phyloP scores from a whole-genome alignment of 2,113 vertebrate genomes.

The Casuarius casuarius region DNA sequence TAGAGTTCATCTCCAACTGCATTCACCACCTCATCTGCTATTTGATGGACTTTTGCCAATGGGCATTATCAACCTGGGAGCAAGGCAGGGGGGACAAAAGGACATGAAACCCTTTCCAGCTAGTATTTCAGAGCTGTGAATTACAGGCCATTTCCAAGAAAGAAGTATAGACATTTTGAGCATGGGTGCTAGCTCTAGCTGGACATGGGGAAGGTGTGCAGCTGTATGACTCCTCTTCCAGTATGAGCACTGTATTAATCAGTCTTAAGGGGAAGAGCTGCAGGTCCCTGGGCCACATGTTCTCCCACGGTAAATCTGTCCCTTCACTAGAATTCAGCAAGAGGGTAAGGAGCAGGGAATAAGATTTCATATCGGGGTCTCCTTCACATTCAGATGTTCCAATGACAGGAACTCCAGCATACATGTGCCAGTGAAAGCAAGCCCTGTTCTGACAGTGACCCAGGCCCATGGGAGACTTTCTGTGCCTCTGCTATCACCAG shows the following conservation, averaged over 20 bases:
- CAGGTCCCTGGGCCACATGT: neutral
- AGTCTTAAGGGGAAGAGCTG: neutral
- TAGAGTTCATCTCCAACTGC: constrained; percentile 32
- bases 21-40: constrained; percentile 43
- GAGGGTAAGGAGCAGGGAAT: neutral
- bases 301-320: neutral
- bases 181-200: neutral
- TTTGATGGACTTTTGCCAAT: constrained; percentile 43
- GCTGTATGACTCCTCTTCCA: neutral
- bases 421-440: neutral
- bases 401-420: neutral
- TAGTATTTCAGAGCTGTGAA: constrained; percentile 22
- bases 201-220: neutral
- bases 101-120: neutral
- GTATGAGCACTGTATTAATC: neutral
- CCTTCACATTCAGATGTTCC: neutral
- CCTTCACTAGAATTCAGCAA: neutral
- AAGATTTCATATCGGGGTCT: neutral
- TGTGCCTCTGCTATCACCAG: neutral
- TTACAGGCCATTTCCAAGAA: neutral
- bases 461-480: neutral
- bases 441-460: neutral
- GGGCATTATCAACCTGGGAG: constrained; percentile 23
- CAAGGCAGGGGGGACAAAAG: too few species aligned
- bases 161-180: neutral